These are phyloP conservation scores for Gymnothorax reevesii DNA, from an alignment of 2,797 vertebrate species.

Conservation along the genomic window DNA sequence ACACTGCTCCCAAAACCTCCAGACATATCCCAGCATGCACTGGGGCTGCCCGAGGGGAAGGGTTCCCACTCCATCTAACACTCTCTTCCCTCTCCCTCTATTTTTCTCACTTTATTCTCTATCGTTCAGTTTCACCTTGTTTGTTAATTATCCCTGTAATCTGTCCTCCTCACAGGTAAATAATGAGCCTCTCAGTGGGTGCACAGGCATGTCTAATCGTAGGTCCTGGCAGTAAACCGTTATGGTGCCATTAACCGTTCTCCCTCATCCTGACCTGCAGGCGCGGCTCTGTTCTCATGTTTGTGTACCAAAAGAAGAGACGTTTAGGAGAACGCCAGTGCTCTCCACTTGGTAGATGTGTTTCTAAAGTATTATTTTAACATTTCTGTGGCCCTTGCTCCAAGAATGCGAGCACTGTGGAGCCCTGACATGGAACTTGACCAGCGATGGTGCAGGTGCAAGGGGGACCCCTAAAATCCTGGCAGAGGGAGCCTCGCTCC, in stretches of 20 bases:
- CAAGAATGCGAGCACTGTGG: too few relatives aligned
- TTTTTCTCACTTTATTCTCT: conserved; percentile 1
- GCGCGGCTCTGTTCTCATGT: too few relatives aligned
- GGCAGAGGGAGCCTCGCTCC: background rate
- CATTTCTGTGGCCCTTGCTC: too few relatives aligned
- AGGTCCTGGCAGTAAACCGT: too few relatives aligned
- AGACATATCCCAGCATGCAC: background rate
- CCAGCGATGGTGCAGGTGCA: too few relatives aligned
- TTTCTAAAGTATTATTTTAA: too few relatives aligned
- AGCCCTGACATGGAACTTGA: too few relatives aligned
- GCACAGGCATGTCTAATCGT: background rate
- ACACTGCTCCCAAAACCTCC: background rate
- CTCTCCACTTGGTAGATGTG: too few relatives aligned
- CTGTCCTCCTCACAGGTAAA: conserved; percentile 14
- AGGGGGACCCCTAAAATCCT: background rate
- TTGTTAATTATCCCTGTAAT: conserved; percentile 12
- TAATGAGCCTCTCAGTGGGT: background rate
- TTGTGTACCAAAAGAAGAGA: too few relatives aligned
- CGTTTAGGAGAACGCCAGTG: too few relatives aligned
- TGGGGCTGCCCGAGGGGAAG: background rate
- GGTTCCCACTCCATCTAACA: background rate
- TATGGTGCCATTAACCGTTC: too few relatives aligned
- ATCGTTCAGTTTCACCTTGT: conserved; percentile 35
- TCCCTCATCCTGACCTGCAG: too few relatives aligned
- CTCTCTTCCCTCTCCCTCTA: background rate